Evolutionary conservation across 1,140 invertebrate genomes (phyloP).

Genomic region (Bombus difficillimus): DNA sequence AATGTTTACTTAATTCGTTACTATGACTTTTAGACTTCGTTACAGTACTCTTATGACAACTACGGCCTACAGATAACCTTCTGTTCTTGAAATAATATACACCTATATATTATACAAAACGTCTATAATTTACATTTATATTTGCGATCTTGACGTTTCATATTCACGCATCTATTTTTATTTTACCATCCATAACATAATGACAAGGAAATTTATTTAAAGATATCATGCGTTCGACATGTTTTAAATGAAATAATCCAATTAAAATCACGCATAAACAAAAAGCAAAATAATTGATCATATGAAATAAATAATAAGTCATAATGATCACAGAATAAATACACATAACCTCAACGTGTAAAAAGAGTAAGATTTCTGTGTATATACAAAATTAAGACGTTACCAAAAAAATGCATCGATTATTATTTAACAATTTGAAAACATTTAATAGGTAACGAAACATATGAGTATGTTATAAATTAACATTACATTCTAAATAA

Average conservation of each 20-base stretch:
- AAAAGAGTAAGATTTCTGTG: neutral
- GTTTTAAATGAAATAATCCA: neutral
- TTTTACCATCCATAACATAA: neutral
- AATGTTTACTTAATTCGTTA: neutral
- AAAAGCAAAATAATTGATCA: neutral
- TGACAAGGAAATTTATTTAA: neutral
- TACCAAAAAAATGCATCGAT: neutral
- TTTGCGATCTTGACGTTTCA: neutral
- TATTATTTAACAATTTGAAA: neutral
- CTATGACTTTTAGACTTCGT: neutral
- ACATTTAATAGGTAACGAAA: neutral
- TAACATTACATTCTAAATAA: neutral
- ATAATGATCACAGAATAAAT: neutral
- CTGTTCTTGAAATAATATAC: constrained; percentile 21
- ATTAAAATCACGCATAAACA: neutral
- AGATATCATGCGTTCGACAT: too few species aligned
- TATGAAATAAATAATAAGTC: neutral
- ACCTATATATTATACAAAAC: neutral
- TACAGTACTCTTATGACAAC: neutral
- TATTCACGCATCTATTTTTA: constrained; percentile 1
- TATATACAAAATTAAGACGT: too few species aligned
- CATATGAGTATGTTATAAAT: too few species aligned
- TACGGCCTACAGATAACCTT: constrained; percentile 13
- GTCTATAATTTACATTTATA: neutral
- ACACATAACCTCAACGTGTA: constrained; percentile 23